phyloP scores from a whole-genome alignment of 2,113 vertebrate genomes.

The Pedetes capensis region DNA sequence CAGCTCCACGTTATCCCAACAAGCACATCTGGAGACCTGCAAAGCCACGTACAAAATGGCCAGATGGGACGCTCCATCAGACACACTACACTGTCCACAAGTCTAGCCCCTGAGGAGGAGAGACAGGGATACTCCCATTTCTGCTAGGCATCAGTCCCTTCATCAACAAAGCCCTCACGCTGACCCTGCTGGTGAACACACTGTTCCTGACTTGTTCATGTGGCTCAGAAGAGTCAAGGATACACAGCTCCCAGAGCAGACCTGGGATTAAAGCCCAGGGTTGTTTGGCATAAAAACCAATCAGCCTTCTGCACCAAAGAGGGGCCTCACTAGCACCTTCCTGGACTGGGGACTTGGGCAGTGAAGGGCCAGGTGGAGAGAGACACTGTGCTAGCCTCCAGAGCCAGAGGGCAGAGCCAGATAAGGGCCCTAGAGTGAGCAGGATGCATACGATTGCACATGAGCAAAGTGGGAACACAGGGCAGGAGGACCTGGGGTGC shows the following conservation, averaged over 20 bases:
- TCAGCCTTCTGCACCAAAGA: background rate
- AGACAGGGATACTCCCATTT: accelerated
- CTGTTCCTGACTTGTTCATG: background rate
- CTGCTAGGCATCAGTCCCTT: accelerated
- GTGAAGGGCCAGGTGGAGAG: background rate
- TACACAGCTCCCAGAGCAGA: background rate
- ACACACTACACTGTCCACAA: background rate
- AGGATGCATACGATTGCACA: background rate
- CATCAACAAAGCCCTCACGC: accelerated
- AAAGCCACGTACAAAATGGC: background rate
- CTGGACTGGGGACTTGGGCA: background rate
- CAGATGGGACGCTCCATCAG: too few relatives aligned
- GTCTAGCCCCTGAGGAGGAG: background rate
- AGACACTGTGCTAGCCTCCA: background rate
- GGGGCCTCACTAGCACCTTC: accelerated
- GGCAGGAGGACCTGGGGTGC: background rate
- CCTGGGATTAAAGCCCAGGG: background rate
- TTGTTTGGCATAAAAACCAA: background rate
- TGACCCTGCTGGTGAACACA: background rate
- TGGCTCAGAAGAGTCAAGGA: background rate
- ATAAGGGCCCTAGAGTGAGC: background rate
- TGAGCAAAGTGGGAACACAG: background rate
- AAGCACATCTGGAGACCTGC: background rate
- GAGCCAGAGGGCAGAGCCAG: background rate
- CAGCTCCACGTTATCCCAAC: background rate